Evolutionary conservation across 2,888 invertebrate species (phyloP).

Genomic region (Acrobasis consociella): DNA sequence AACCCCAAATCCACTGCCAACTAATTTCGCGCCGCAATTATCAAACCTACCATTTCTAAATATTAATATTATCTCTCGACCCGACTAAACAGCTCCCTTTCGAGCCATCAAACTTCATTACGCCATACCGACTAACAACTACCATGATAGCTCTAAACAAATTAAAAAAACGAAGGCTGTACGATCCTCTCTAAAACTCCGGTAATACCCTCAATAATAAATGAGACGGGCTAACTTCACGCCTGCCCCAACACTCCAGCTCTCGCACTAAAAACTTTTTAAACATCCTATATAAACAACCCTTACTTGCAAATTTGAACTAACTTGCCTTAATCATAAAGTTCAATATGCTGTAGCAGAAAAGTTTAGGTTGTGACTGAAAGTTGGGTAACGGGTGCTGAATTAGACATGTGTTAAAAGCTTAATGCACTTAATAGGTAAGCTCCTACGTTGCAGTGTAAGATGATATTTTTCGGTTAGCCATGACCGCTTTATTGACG

Average conservation of each 20-base stretch:
- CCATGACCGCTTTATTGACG: constrained; percentile 34
- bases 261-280: constrained; percentile 57
- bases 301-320: constrained; percentile 38
- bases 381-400: constrained; percentile 36
- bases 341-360: constrained; percentile 23
- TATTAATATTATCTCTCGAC: constrained; percentile 1
- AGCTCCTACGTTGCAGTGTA: constrained; percentile 49
- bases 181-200: constrained; percentile 45
- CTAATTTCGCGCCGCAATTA: neutral
- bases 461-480: constrained; percentile 45
- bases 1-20: neutral
- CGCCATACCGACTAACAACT: constrained; percentile 25
- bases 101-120: constrained; percentile 18
- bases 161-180: constrained; percentile 35
- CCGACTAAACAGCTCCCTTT: neutral
- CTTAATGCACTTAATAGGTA: constrained; percentile 74
- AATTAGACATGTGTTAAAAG: constrained; percentile 80
- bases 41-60: neutral
- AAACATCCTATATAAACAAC: constrained; percentile 52
- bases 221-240: constrained; percentile 78
- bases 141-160: constrained; percentile 33
- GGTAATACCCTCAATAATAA: constrained; percentile 78
- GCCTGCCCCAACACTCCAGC: constrained; percentile 69
- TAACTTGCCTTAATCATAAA: constrained; percentile 28
- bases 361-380: neutral